Evolutionary conservation across 53 echinoderm and acorn worm genomes (phyloP).

Genomic region (Echinometra lucunter): DNA sequence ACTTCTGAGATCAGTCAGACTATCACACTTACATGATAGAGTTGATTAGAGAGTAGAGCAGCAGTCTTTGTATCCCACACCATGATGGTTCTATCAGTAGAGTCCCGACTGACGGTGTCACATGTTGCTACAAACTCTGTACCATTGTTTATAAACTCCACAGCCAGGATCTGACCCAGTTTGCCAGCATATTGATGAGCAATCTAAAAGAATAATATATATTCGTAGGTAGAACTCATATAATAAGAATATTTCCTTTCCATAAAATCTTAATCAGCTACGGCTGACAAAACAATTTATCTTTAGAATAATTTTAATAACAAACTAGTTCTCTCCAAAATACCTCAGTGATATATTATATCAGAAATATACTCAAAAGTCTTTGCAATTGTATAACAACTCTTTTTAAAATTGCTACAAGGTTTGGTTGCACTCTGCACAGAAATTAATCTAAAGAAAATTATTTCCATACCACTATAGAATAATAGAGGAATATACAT

Average conservation of each 20-base stretch:
- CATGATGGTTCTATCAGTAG: constrained; percentile 90
- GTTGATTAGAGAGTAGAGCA: constrained; percentile 95
- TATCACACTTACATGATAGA: constrained; percentile 91
- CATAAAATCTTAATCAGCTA: neutral
- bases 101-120: constrained; percentile 90
- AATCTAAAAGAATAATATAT: constrained; percentile 55
- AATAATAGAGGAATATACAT: neutral
- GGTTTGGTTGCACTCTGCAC: neutral
- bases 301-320: neutral
- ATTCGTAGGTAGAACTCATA: neutral
- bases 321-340: neutral
- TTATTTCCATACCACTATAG: neutral
- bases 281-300: neutral
- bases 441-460: neutral
- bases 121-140: constrained; percentile 88
- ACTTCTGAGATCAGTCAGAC: neutral
- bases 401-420: neutral
- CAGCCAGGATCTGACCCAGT: constrained; percentile 87
- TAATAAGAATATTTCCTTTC: neutral
- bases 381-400: neutral
- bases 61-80: constrained; percentile 90
- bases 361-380: neutral
- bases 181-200: constrained; percentile 79
- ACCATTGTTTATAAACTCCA: constrained; percentile 84
- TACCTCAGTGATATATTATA: neutral